Evolutionary conservation across 2,113 vertebrate species (phyloP).

Genomic region (mouse (Mus musculus)): DNA sequence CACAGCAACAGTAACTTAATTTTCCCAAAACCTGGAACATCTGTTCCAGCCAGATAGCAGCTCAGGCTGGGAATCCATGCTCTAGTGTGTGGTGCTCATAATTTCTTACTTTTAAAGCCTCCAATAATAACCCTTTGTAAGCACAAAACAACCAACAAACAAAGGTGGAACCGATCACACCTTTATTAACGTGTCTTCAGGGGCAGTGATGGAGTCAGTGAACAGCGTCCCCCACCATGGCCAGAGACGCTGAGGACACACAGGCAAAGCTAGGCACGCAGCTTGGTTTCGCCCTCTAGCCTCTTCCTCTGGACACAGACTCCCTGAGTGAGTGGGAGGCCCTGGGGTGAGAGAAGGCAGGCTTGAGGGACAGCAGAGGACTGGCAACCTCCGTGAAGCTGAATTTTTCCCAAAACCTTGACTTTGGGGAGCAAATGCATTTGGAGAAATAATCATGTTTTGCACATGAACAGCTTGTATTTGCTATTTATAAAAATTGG

Average conservation of each 20-base stretch:
- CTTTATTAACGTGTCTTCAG: neutral
- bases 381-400: neutral
- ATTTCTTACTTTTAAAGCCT: constrained; percentile 47
- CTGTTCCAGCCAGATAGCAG: neutral
- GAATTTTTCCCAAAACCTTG: constrained; percentile 43
- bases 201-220: constrained; percentile 1
- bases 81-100: neutral
- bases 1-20: neutral
- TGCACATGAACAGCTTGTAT: constrained; percentile 15
- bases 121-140: constrained; percentile 53
- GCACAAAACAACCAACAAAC: neutral
- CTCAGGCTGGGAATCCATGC: neutral
- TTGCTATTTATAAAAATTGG: constrained; percentile 66
- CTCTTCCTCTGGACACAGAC: constrained; percentile 15
- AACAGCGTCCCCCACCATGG: neutral
- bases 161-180: constrained; percentile 2
- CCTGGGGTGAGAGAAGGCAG: neutral
- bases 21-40: constrained; percentile 36
- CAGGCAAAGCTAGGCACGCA: neutral
- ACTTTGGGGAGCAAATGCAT: constrained; percentile 29
- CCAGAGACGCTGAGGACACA: neutral
- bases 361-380: neutral
- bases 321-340: neutral
- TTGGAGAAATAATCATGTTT: constrained; percentile 48
- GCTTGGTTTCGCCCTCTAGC: neutral